These are phyloP conservation scores for Lottia scabra DNA, from an alignment of 2,888 invertebrate genomes.

Conservation along the genomic window DNA sequence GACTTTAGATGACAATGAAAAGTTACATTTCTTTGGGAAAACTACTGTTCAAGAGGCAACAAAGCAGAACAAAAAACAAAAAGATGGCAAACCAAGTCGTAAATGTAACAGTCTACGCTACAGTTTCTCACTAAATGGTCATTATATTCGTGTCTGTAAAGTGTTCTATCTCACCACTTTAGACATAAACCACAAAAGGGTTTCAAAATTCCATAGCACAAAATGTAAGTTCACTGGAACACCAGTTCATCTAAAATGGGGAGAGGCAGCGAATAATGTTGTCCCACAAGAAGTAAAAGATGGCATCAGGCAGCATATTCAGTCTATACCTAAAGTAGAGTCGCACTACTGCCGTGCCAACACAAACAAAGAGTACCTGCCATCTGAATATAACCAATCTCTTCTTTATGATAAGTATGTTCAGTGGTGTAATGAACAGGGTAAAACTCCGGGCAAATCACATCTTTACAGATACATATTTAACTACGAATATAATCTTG, in stretches of 20 bases:
- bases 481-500: constrained; percentile 22
- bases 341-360: constrained; percentile 15
- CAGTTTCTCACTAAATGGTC: neutral
- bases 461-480: constrained; percentile 25
- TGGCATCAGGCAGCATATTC: constrained; percentile 13
- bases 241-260: neutral
- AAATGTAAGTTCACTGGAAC: neutral
- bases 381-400: neutral
- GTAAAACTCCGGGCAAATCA: constrained; percentile 15
- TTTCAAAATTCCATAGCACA: neutral
- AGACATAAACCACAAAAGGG: neutral
- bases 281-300: constrained; percentile 11
- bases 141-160: neutral
- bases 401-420: constrained; percentile 17
- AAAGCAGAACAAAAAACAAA: neutral
- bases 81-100: neutral
- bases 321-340: constrained; percentile 15
- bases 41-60: neutral
- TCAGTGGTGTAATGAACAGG: constrained; percentile 11
- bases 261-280: constrained; percentile 2
- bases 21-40: neutral
- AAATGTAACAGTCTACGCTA: neutral
- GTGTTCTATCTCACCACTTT: neutral
- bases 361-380: constrained; percentile 14
- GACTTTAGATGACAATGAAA: neutral